phyloP scores from a whole-genome alignment of 2,888 invertebrate species.

The Xanthia icteritia region DNA sequence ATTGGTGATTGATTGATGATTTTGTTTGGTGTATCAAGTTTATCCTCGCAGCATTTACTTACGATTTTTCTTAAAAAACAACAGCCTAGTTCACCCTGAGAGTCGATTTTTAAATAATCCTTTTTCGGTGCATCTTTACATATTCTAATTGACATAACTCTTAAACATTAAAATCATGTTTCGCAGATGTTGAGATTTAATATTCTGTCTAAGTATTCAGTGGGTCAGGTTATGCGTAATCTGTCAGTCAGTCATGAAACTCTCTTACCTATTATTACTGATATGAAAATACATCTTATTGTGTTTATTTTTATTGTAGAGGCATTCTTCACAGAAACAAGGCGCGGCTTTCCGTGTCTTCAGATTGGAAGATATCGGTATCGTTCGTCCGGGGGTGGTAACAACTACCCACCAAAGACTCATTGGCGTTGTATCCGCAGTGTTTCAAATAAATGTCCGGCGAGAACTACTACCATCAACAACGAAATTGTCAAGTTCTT shows the following conservation, averaged over 20 bases:
- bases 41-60: neutral
- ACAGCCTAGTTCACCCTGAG: neutral
- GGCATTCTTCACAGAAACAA: slow-evolving; percentile 36
- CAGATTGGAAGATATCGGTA: slow-evolving; percentile 45
- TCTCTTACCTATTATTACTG: neutral
- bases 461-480: slow-evolving; percentile 40
- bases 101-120: neutral
- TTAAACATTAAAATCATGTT: neutral
- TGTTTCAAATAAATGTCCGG: slow-evolving; percentile 34
- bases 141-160: neutral
- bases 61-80: neutral
- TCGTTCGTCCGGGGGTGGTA: slow-evolving; percentile 15
- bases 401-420: slow-evolving; percentile 17
- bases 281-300: neutral
- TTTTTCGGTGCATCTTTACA: neutral
- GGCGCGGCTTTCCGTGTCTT: slow-evolving; percentile 44
- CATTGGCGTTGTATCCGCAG: slow-evolving; percentile 45
- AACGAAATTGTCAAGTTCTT: slow-evolving; percentile 31
- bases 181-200: neutral
- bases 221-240: neutral
- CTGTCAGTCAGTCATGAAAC: neutral
- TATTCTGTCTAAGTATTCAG: neutral
- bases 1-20: no score
- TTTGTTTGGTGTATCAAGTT: neutral
- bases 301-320: slow-evolving; percentile 30